Evolutionary conservation across 2,113 vertebrate species (phyloP), one percentile per base, ranked within the genome.

Genomic region (Anser brachyrhynchus): DNA sequence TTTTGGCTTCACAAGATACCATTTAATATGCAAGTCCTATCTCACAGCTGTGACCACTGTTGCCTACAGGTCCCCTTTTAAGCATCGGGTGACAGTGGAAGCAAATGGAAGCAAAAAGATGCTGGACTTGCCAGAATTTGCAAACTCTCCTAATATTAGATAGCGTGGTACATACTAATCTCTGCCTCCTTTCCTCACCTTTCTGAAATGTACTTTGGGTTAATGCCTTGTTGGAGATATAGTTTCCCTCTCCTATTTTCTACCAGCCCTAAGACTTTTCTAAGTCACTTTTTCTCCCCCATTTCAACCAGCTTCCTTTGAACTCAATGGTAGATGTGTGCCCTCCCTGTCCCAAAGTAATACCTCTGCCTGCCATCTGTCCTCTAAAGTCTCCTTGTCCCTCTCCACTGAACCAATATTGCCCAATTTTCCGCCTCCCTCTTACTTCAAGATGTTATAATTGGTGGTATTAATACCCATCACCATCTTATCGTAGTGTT

Each of bases 61-160:
- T 46, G 26, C 49, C 37, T 39, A 3, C 58, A 3, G 20, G 26
- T 35, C 44, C 71, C 62, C 72, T 71, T 37, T 7, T 1, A 57
- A 69, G 61, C 10, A 43, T 31, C 35, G 18, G 57, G 9, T 71
- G 43, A 46, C 21, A 69, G 44, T 26, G 51, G 51, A 59, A 87
- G 52, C 70, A 43, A 31, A 22, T 2, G 39, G 39, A 39, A 39
- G 39, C 39, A 39, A 39, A 39, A 21, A 35, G 71, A 9, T 0
- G 1, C 57, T 72, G 84, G 29, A 35, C 62, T 89, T 43, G n/a
- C 23, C 54, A 11, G 29, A n/a, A 76, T 31, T 15, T 73, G 51
- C n/a, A 51, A 3, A 22, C 31, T 41, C 19, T 66, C 28, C 57
- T 49, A 1, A 4, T 12, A 2, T 0, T 28, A 31, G 39, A 20